These are phyloP conservation scores for Drosophila willistoni DNA, from an alignment of 1,140 invertebrate species.

Conservation along the genomic window DNA sequence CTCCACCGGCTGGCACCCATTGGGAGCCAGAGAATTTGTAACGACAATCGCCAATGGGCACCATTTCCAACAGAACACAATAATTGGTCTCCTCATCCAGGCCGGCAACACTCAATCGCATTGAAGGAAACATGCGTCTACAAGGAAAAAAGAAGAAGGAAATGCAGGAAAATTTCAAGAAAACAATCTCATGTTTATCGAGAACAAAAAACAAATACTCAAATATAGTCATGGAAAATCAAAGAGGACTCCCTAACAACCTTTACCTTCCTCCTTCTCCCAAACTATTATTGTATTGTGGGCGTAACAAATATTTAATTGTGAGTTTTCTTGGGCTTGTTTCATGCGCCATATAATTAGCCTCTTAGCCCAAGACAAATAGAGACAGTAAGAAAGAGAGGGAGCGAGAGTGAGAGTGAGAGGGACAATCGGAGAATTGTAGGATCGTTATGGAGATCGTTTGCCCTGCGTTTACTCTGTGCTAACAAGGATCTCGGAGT, in stretches of 20 bases:
- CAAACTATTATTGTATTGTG: slow-evolving; percentile 20
- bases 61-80: slow-evolving; percentile 91
- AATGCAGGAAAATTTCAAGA: slow-evolving; percentile 22
- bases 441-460: slow-evolving; percentile 7
- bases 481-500: slow-evolving; percentile 71
- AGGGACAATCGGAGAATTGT: background rate
- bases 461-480: slow-evolving; percentile 43
- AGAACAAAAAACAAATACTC: slow-evolving; percentile 35
- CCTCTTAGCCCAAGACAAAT: slow-evolving; percentile 53
- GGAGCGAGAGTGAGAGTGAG: no score
- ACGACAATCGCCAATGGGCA: slow-evolving; percentile 87
- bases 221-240: slow-evolving; percentile 56
- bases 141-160: slow-evolving; percentile 14
- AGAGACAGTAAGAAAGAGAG: background rate
- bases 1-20: slow-evolving; percentile 93
- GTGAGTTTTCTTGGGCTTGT: slow-evolving; percentile 53
- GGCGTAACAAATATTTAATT: slow-evolving; percentile 82
- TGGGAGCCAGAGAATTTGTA: slow-evolving; percentile 88
- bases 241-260: slow-evolving; percentile 24
- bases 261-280: background rate
- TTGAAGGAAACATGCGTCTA: slow-evolving; percentile 94
- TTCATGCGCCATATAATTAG: slow-evolving; percentile 75
- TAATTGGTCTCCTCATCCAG: slow-evolving; percentile 91
- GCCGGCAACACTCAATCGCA: slow-evolving; percentile 88
- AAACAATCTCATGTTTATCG: slow-evolving; percentile 38